Evolutionary conservation across 2,888 invertebrate species (phyloP).

Genomic region (Rhagium mordax): DNA sequence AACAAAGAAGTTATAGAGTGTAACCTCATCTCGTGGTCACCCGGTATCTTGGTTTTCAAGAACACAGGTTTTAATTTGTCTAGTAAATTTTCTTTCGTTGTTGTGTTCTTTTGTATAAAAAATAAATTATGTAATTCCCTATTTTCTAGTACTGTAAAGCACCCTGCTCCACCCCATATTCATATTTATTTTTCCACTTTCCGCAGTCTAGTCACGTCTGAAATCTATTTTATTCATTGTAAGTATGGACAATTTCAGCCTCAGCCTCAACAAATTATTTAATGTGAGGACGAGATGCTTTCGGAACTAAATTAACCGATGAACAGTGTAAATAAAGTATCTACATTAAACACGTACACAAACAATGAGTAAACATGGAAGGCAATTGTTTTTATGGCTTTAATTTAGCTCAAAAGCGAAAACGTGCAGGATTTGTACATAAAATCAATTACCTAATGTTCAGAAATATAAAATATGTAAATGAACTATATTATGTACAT

Average conservation of each 20-base stretch:
- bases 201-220: slow-evolving; percentile 2
- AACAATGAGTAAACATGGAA: neutral
- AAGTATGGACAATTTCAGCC: neutral
- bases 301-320: slow-evolving; percentile 7
- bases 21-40: too few relatives aligned
- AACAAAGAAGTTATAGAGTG: too few relatives aligned
- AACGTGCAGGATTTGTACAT: neutral
- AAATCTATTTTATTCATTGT: slow-evolving; percentile 4
- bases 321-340: slow-evolving; percentile 4
- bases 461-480: neutral
- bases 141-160: neutral
- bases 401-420: neutral
- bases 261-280: slow-evolving; percentile 10
- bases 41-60: too few relatives aligned
- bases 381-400: slow-evolving; percentile 13
- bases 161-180: neutral
- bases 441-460: neutral
- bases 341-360: neutral
- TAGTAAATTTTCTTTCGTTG: too few relatives aligned
- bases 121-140: too few relatives aligned
- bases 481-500: too few relatives aligned
- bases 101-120: too few relatives aligned
- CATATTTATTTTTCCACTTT: neutral
- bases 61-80: too few relatives aligned
- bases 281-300: neutral